Base-by-base conservation (phyloP, 1,140 invertebrate species). In the Drosophila lacertosa region DNA sequence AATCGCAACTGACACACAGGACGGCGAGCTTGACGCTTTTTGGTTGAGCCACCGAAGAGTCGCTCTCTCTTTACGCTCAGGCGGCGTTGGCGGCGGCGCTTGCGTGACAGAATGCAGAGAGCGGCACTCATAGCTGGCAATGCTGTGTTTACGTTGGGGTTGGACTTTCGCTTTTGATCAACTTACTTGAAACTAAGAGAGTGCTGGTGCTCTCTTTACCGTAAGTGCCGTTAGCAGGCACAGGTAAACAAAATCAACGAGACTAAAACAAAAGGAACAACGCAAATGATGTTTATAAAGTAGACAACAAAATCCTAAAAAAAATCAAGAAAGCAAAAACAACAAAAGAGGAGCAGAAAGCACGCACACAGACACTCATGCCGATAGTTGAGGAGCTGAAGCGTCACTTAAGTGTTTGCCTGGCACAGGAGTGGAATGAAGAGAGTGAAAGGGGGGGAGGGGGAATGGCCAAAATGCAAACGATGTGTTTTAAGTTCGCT, bases 401-500 rank as follows among this genome's bases (percentile, higher is more conserved):
- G 81, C 81, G 81, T 86, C 82, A 86, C 81, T 86, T 86, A 86
- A 86, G 81, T 86, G 51, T 54, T 54, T 40, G 77, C 80, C 60
- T 70, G 58, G 63, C 42, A 63, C 45, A 37, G 20, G 40, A 33
- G 42, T 32, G 48, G 59, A 18, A 4, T 22, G 51, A 29, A 5
- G 26, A 18, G 22, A 5, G 16, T 4, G 33, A 9, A 24, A 13
- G 7, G 3, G 32, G 11, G 10, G 11, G 6, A 16, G 15, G 13
- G 37, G 22, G 10, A 9, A 22, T 24, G 13, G 32, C 29, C 64
- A 70, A 86, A 86, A 86, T 86, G 81, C 81, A 86, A 88, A 86
- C 81, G 81, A 86, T 77, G 81, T 86, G 81, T 86, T 86, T 86
- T 86, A 86, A 86, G 82, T 86, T 88, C 81, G 82, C 82, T 86